A percentile compares a stretch with the other conserved stretches of the same genome.
Conservation (phyloP, 2,113 vertebrate genomes). For the Scytalopus superciliaris region DNA sequence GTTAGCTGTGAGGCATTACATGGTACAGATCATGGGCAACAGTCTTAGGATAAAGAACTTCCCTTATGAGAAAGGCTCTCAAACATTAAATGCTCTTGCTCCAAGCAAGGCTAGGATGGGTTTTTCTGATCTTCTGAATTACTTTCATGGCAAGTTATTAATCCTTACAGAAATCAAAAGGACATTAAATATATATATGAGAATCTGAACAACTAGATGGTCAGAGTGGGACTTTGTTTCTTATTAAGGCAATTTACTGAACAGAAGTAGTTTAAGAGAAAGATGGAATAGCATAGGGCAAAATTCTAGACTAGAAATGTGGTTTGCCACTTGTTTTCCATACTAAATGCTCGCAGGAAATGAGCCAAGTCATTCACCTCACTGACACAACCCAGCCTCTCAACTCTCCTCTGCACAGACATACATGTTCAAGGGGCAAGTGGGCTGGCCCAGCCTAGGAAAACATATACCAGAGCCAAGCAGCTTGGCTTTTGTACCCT, state of each 20-base stretch:
- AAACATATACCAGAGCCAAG: neutral
- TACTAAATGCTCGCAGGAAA: neutral
- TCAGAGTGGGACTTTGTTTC: neutral
- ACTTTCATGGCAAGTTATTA: neutral
- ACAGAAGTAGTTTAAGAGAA: neutral
- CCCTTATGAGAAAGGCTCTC: neutral
- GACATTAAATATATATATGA: neutral
- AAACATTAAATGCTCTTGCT: neutral
- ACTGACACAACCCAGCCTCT: neutral
- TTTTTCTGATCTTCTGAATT: slow-evolving; percentile 2
- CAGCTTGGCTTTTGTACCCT: slow-evolving; percentile 11
- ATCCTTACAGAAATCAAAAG: neutral
- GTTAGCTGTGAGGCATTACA: neutral
- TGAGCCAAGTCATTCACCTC: neutral
- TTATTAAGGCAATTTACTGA: neutral
- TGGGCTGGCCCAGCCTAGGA: neutral
- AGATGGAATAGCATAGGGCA: neutral
- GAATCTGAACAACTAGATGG: neutral
- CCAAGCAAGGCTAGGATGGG: neutral
- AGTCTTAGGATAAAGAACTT: neutral
- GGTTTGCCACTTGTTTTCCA: neutral
- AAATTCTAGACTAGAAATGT: neutral
- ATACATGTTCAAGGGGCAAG: neutral
- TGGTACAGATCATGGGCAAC: neutral
- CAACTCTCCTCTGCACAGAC: neutral